A percentile compares a stretch with the other conserved stretches of the same genome.
Conservation (phyloP, 2,113 vertebrate genomes). For the Sinocyclocheilus anophthalmus region DNA sequence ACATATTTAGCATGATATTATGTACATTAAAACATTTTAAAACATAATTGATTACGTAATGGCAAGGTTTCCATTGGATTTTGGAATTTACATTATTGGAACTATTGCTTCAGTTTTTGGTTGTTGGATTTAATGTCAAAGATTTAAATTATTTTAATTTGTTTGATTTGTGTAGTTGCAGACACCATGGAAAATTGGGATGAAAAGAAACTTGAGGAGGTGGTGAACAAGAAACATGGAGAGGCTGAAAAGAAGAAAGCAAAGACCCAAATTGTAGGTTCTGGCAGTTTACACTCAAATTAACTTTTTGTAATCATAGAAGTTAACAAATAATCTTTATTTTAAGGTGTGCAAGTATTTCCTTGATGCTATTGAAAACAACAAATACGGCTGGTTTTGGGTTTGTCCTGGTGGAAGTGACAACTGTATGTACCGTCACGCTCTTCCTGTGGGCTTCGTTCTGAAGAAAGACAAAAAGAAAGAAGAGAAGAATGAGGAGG, state of each 20-base stretch:
- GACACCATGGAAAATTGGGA: slow-evolving; percentile 99
- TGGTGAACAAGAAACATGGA: slow-evolving; percentile 96
- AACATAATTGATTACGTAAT: neutral
- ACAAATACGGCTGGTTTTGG: slow-evolving; percentile 99
- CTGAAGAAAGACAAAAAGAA: slow-evolving; percentile 97
- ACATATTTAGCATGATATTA: neutral
- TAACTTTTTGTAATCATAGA: neutral
- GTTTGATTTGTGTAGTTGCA: slow-evolving; percentile 61
- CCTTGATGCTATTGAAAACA: slow-evolving; percentile 95
- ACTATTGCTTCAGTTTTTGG: neutral
- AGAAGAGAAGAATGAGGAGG: slow-evolving; percentile 91
- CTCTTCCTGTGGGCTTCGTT: slow-evolving; percentile 93
- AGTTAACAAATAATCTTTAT: neutral
- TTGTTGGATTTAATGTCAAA: neutral
- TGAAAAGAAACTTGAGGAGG: slow-evolving; percentile 97
- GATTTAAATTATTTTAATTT: neutral
- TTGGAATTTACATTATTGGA: neutral
- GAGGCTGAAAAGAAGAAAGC: slow-evolving; percentile 97
- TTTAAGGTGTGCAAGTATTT: slow-evolving; percentile 96
- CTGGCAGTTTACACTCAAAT: neutral
- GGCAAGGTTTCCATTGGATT: neutral
- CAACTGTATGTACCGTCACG: slow-evolving; percentile 94
- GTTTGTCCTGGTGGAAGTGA: slow-evolving; percentile 91
- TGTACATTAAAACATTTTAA: neutral
- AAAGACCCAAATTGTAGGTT: slow-evolving; percentile 95